These are phyloP conservation scores for Lerista edwardsae DNA, from an alignment of 2,797 vertebrate species.

Conservation along the genomic window DNA sequence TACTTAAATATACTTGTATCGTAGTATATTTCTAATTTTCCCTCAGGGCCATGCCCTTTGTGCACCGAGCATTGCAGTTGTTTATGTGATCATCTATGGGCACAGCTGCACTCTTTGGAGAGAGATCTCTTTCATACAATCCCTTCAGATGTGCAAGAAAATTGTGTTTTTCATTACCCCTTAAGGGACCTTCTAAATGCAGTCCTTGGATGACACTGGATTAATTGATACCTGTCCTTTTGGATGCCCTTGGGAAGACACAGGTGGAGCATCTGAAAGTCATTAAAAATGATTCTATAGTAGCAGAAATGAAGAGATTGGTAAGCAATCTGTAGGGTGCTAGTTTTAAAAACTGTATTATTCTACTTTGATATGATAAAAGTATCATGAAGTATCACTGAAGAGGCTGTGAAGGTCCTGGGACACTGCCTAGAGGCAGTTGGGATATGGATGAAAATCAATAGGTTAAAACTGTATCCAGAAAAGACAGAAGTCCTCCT, in stretches of 20 bases:
- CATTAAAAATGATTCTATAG: constrained; percentile 2
- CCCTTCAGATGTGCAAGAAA: background rate
- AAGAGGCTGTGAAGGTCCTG: no score
- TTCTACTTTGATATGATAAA: constrained; percentile 36
- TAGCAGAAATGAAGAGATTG: constrained; percentile 34
- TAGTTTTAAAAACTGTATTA: constrained; percentile 41
- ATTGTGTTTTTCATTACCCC: constrained; percentile 18
- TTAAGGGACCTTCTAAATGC: constrained; percentile 30
- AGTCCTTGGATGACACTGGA: background rate
- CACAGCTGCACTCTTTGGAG: background rate
- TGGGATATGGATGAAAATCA: no score
- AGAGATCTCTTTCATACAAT: background rate
- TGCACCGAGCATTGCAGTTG: background rate
- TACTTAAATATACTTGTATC: no score
- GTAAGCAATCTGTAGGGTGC: constrained; percentile 25
- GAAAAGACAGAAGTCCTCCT: no score
- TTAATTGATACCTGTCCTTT: constrained; percentile 33
- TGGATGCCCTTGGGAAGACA: constrained; percentile 30
- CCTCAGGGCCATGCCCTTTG: background rate
- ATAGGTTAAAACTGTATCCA: no score
- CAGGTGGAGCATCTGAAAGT: constrained; percentile 36
- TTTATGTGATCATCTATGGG: background rate
- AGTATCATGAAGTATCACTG: no score
- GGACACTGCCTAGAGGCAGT: no score
- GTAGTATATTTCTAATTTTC: background rate